These are phyloP conservation scores for Neoniphon sammara DNA, from an alignment of 2,797 vertebrate species.

Conservation along the genomic window DNA sequence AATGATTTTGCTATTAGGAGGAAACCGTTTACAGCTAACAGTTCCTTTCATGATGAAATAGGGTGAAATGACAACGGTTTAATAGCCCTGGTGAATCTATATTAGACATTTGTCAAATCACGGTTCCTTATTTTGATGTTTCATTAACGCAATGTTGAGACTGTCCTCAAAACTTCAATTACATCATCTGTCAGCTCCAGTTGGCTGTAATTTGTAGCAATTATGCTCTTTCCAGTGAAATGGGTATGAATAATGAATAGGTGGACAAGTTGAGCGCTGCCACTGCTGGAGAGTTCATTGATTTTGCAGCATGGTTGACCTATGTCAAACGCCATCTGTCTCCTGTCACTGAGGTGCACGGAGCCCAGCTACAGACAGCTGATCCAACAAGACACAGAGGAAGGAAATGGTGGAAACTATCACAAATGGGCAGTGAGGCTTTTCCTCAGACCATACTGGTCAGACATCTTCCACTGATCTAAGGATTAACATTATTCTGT, in stretches of 20 bases:
- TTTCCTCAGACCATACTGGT: constrained; percentile 10
- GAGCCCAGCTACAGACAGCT: constrained; percentile 27
- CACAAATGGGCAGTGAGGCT: neutral
- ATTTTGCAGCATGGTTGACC: constrained; percentile 70
- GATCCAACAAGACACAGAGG: constrained; percentile 29
- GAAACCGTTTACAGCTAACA: constrained; percentile 31
- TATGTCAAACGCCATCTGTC: constrained; percentile 72
- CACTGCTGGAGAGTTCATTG: constrained; percentile 52
- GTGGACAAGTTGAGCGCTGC: constrained; percentile 53
- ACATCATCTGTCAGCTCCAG: constrained; percentile 58
- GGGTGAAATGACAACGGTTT: constrained; percentile 63
- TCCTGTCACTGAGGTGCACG: constrained; percentile 64
- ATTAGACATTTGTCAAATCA: constrained; percentile 61
- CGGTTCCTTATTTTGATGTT: constrained; percentile 59
- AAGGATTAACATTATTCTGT: constrained; percentile 3
- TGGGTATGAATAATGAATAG: constrained; percentile 72
- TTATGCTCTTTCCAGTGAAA: constrained; percentile 58
- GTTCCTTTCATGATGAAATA: constrained; percentile 68
- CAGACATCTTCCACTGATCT: neutral
- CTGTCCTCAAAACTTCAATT: constrained; percentile 51
- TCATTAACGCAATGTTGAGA: constrained; percentile 50
- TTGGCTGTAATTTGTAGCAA: constrained; percentile 64
- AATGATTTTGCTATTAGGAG: constrained; percentile 36
- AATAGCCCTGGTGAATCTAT: constrained; percentile 57
- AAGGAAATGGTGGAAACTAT: constrained; percentile 21